phyloP scores from a whole-genome alignment of 2,113 vertebrate genomes.

The Narcine bancroftii region DNA sequence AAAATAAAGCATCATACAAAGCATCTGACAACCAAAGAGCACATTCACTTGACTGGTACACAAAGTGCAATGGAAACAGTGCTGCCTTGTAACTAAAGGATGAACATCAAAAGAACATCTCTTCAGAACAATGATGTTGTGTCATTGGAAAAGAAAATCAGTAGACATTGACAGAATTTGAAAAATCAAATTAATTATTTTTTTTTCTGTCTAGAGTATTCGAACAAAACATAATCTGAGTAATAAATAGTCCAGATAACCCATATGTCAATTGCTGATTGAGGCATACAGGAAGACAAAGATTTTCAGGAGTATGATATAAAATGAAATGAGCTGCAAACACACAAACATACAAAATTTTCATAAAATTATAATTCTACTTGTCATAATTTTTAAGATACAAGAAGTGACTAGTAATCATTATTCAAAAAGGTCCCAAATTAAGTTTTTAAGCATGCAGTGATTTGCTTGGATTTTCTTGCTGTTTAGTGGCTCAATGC shows the following conservation, averaged over 20 bases:
- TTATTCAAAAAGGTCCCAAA: slow-evolving; percentile 4
- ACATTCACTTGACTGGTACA: slow-evolving; percentile 44
- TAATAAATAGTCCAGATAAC: slow-evolving; percentile 28
- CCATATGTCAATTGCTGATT: slow-evolving; percentile 27
- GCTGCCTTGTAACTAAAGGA: slow-evolving; percentile 9
- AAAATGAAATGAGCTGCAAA: background rate
- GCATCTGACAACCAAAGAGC: slow-evolving; percentile 43
- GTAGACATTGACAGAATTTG: slow-evolving; percentile 17
- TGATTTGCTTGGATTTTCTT: background rate
- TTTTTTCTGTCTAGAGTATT: slow-evolving; percentile 1
- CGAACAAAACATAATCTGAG: slow-evolving; percentile 19
- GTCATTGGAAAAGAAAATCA: slow-evolving; percentile 13
- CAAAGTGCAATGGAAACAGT: slow-evolving; percentile 52
- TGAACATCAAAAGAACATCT: background rate
- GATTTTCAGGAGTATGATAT: background rate
- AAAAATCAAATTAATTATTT: slow-evolving; percentile 6
- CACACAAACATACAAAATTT: background rate
- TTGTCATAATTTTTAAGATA: slow-evolving; percentile 20
- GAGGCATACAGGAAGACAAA: slow-evolving; percentile 31
- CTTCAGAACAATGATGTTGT: slow-evolving; percentile 19
- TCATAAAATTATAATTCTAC: background rate
- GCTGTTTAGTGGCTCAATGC: background rate
- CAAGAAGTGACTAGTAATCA: background rate
- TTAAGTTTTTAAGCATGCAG: background rate
- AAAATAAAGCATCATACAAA: slow-evolving; percentile 48